Conservation (phyloP, 1,140 invertebrate genomes). For the Drosophila arizonae region DNA sequence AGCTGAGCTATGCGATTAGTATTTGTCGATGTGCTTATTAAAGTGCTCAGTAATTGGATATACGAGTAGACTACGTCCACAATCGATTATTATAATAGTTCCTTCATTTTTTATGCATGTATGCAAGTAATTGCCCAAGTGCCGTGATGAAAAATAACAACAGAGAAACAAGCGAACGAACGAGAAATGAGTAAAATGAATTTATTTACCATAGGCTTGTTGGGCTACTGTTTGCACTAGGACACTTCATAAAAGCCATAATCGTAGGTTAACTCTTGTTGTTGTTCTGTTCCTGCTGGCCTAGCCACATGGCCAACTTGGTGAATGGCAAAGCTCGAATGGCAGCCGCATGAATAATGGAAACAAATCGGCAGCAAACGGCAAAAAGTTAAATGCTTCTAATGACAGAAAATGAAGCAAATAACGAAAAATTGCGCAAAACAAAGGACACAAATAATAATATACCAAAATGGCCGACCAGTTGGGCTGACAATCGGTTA, state of each 20-base stretch:
- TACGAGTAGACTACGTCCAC: neutral
- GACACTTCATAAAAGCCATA: constrained; percentile 12
- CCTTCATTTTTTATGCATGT: no score
- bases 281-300: neutral
- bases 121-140: neutral
- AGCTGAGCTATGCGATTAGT: neutral
- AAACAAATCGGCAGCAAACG: constrained; percentile 73
- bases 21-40: neutral
- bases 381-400: constrained; percentile 80
- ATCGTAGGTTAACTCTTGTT: neutral
- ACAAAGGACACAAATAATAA: constrained; percentile 79
- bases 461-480: constrained; percentile 66
- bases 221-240: neutral
- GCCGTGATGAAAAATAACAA: neutral
- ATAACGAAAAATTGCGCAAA: constrained; percentile 77
- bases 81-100: neutral
- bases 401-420: constrained; percentile 77
- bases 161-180: neutral
- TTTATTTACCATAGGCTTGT: constrained; percentile 1
- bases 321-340: constrained; percentile 27
- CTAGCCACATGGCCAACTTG: constrained; percentile 33
- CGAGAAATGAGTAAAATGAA: neutral
- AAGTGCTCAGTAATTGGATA: no score
- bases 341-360: constrained; percentile 62
- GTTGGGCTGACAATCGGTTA: constrained; percentile 21